phyloP scores from a whole-genome alignment of 2,888 invertebrate species.

The Drosophila longiperda region DNA sequence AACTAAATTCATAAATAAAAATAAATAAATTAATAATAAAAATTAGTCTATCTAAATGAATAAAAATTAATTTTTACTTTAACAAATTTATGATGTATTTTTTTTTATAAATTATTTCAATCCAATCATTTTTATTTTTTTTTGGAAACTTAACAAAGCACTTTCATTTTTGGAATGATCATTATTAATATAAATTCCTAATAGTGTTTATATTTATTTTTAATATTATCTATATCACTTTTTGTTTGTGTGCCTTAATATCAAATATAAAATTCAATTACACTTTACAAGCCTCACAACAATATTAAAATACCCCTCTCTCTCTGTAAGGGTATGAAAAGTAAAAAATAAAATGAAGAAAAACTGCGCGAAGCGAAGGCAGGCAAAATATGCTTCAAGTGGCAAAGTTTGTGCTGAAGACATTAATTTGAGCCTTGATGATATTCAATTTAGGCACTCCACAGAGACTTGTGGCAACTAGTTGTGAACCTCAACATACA shows the following conservation, averaged over 20 bases:
- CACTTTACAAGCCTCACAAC: neutral
- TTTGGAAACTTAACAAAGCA: neutral
- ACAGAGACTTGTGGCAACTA: conserved; percentile 72
- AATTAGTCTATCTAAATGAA: neutral
- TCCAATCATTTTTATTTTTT: neutral
- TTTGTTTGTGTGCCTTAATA: no score
- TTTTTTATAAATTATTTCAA: neutral
- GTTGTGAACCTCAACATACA: conserved; percentile 32
- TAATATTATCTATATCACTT: neutral
- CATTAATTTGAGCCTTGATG: conserved; percentile 82
- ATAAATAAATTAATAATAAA: no score
- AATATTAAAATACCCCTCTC: conserved; percentile 4
- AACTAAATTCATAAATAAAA: neutral
- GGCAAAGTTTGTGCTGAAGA: conserved; percentile 78
- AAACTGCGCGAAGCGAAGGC: conserved; percentile 32
- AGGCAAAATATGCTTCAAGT: conserved; percentile 73
- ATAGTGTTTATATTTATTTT: neutral
- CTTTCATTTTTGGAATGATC: neutral
- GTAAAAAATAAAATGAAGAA: conserved; percentile 24
- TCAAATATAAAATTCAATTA: neutral
- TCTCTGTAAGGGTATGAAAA: conserved; percentile 6
- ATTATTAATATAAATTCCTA: neutral
- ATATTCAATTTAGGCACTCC: conserved; percentile 82
- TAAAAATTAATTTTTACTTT: neutral
- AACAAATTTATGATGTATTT: neutral